These are phyloP conservation scores for Euura saliciscinereae DNA, from an alignment of 1,140 invertebrate genomes.

Conservation along the genomic window DNA sequence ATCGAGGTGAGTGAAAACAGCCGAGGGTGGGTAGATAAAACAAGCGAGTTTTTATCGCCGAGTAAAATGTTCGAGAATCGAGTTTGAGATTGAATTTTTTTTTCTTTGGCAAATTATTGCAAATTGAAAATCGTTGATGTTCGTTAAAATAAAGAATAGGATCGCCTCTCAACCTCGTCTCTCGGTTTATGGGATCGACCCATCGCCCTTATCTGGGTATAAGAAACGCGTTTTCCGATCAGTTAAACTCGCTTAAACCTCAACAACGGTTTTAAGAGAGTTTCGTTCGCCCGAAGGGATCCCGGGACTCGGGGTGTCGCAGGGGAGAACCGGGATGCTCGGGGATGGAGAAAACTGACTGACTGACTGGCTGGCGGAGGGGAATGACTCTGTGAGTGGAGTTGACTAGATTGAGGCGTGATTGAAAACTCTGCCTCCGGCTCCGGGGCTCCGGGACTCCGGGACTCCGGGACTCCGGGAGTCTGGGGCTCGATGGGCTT, in stretches of 20 bases:
- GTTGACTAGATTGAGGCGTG: slow-evolving; percentile 52
- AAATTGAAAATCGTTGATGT: too few species aligned
- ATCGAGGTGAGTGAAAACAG: background rate
- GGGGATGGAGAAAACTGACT: slow-evolving; percentile 16
- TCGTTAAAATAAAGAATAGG: too few species aligned
- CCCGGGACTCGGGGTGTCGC: slow-evolving; percentile 11
- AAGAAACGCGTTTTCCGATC: slow-evolving; percentile 53
- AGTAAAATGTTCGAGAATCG: too few species aligned
- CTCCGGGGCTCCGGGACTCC: slow-evolving; percentile 8
- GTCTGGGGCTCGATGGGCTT: slow-evolving; percentile 26
- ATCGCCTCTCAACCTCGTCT: background rate
- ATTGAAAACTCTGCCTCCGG: slow-evolving; percentile 55
- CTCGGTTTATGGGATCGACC: background rate
- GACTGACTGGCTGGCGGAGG: slow-evolving; percentile 3
- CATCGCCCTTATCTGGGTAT: slow-evolving; percentile 40
- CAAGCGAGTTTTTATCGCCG: too few species aligned
- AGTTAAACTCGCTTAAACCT: slow-evolving; percentile 48
- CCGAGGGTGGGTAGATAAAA: background rate
- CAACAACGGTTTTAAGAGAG: slow-evolving; percentile 36
- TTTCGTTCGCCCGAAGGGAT: slow-evolving; percentile 9
- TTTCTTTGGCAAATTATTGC: too few species aligned
- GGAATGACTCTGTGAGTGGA: slow-evolving; percentile 21
- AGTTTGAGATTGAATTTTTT: too few species aligned
- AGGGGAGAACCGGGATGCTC: slow-evolving; percentile 13
- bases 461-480: too few species aligned